phyloP scores from a whole-genome alignment of 2,888 invertebrate genomes.

The Macrophya annulata region DNA sequence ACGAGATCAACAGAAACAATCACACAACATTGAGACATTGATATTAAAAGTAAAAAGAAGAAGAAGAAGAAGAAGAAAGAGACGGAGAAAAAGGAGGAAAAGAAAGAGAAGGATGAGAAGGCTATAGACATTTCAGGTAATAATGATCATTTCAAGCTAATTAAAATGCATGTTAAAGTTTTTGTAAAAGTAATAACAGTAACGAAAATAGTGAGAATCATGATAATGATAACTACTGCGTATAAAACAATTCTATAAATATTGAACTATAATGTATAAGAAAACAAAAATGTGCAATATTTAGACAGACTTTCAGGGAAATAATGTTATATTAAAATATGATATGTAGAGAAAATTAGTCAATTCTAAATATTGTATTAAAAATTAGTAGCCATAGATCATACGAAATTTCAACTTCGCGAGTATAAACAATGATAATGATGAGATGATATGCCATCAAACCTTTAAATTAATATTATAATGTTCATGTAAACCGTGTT shows the following conservation, averaged over 20 bases:
- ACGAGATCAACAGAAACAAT: background rate
- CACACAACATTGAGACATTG: background rate
- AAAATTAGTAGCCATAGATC: slow-evolving; percentile 8
- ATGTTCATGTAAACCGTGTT: background rate
- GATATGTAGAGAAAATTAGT: background rate
- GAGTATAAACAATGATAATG: background rate
- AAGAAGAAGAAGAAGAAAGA: background rate
- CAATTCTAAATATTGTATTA: background rate
- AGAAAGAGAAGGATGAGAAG: background rate
- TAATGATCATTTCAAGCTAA: background rate
- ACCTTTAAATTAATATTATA: background rate
- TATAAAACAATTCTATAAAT: background rate
- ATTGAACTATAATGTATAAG: background rate
- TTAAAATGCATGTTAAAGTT: background rate
- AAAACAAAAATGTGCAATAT: background rate
- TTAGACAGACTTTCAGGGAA: background rate
- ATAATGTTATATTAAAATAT: background rate
- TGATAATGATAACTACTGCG: background rate
- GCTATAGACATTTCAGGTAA: slow-evolving; percentile 1
- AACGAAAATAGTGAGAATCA: background rate
- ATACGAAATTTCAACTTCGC: slow-evolving; percentile 32
- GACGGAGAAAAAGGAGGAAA: too few relatives aligned
- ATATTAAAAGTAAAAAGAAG: background rate
- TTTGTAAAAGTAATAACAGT: background rate
- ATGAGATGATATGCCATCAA: background rate